These are phyloP conservation scores for Dione juno DNA, from an alignment of 2,888 invertebrate genomes.

Conservation along the genomic window DNA sequence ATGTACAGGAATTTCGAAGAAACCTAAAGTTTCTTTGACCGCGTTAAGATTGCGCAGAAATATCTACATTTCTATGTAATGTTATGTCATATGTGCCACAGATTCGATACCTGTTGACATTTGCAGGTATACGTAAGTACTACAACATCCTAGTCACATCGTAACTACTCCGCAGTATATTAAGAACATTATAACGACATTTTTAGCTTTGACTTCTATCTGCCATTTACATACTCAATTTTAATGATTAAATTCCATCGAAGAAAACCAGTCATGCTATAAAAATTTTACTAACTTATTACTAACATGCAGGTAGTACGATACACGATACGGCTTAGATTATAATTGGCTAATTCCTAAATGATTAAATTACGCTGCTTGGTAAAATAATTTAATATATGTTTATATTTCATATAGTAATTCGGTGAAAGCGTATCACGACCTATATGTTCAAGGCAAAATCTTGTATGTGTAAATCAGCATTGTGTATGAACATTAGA, in stretches of 20 bases:
- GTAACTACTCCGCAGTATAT: constrained; percentile 40
- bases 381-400: background rate
- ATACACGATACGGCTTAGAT: background rate
- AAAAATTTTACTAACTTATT: background rate
- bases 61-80: constrained; percentile 50
- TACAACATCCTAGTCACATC: constrained; percentile 44
- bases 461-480: constrained; percentile 54
- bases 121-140: constrained; percentile 51
- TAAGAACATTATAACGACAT: background rate
- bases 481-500: constrained; percentile 51
- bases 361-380: background rate
- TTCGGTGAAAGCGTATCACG: constrained; percentile 40
- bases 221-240: background rate
- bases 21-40: constrained; percentile 20
- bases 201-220: background rate
- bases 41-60: constrained; percentile 22
- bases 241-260: background rate
- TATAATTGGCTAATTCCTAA: background rate
- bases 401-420: constrained; percentile 29
- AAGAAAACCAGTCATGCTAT: background rate
- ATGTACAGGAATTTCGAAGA: constrained; percentile 20
- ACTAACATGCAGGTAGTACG: background rate
- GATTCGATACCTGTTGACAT: constrained; percentile 65
- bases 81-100: constrained; percentile 62
- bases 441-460: constrained; percentile 45